A percentile compares a stretch with the other conserved stretches of the same genome.
Conservation (phyloP, 2,888 invertebrate species). For the Boloria selene region DNA sequence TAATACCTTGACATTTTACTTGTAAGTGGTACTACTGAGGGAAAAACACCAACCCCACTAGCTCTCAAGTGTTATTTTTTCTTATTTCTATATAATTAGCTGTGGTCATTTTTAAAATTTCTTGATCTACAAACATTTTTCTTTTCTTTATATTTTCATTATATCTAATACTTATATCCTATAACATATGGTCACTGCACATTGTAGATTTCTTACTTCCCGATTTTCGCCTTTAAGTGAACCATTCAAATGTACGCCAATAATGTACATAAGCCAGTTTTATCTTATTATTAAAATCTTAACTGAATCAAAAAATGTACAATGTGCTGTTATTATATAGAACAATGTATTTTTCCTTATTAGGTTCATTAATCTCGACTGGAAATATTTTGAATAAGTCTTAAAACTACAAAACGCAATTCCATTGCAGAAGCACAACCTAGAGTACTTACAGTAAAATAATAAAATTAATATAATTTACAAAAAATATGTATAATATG, state of each 20-base stretch:
- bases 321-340: not conserved
- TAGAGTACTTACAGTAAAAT: constrained; percentile 51
- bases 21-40: too few species aligned
- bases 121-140: not conserved
- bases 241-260: not conserved
- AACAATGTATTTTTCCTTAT: constrained; percentile 1
- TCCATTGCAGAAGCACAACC: constrained; percentile 74
- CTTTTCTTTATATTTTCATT: constrained; percentile 7
- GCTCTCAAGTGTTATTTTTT: too few species aligned
- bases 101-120: too few species aligned
- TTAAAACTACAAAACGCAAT: constrained; percentile 58
- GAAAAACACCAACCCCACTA: too few species aligned
- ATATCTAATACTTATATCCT: not conserved
- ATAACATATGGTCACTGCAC: too few species aligned
- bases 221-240: not conserved
- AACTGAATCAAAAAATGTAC: not conserved
- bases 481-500: constrained; percentile 42
- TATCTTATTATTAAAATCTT: not conserved
- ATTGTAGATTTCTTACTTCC: not conserved
- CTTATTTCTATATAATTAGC: too few species aligned
- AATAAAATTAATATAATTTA: constrained; percentile 36
- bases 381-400: constrained; percentile 17
- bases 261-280: not conserved
- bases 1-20: too few species aligned
- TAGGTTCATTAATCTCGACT: not conserved